phyloP scores from a whole-genome alignment of 37 sponge, comb jelly and placozoan species.

The Cliona cf. orientalis region DNA sequence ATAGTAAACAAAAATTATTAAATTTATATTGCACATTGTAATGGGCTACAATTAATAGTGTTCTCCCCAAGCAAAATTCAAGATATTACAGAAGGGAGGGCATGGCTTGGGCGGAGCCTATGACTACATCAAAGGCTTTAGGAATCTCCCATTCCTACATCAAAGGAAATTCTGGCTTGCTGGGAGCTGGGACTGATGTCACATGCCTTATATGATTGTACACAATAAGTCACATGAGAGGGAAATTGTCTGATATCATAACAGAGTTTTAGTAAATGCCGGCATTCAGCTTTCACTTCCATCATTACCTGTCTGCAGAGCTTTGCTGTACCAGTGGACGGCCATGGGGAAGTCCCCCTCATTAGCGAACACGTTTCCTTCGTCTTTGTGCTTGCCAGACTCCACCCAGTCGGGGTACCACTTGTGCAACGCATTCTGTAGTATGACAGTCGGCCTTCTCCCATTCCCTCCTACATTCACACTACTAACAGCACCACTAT shows the following conservation, averaged over 20 bases:
- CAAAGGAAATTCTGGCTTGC: not conserved
- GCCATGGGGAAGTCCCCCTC: slow-evolving; percentile 59
- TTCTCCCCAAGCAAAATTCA: no score
- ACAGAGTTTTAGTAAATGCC: no score
- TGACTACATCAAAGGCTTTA: no score
- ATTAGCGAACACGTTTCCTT: slow-evolving; percentile 65
- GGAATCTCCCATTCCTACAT: no score
- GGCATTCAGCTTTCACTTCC: no score
- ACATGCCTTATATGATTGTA: no score
- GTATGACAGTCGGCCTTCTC: slow-evolving; percentile 47
- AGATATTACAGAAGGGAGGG: no score
- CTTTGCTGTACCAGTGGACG: slow-evolving; percentile 48
- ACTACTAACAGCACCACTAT: not conserved
- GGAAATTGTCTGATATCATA: no score
- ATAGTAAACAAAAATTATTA: not conserved
- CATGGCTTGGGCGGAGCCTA: no score
- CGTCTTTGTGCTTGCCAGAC: slow-evolving; percentile 35
- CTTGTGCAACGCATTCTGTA: slow-evolving; percentile 47
- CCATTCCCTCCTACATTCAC: not conserved
- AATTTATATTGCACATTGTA: not conserved
- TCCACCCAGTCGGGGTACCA: slow-evolving; percentile 54
- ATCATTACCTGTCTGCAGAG: slow-evolving; percentile 56
- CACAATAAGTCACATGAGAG: no score
- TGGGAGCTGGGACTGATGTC: no score
- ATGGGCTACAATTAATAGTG: no score